Evolutionary conservation across 2,888 invertebrate species (phyloP), one percentile per base, ranked within the genome.

Genomic region (Rhopalosiphum nymphaeae): DNA sequence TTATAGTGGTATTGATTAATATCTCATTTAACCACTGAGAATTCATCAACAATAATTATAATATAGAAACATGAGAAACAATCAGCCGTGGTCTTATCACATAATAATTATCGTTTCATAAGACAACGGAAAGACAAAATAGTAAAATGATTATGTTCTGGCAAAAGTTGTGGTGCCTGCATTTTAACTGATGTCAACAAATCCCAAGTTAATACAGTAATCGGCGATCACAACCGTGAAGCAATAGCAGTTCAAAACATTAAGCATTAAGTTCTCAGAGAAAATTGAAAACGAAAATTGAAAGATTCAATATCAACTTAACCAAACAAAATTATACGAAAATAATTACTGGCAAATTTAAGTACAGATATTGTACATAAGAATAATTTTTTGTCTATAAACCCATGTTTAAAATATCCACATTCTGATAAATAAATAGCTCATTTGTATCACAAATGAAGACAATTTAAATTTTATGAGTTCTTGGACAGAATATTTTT

Each of bases 251-350:
- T 16, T 87, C 87, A 87, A 53, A 87, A 87, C 5, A 84, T 87
- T 36, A n/a, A 87, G 13, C n/a, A 29, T 53, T 49, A 87, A 53
- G 2, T 87, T 2, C 9, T 87, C 5, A 3, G 87, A n/a, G 49
- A 87, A 87, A 87, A 87, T 53, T 87, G 87, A 16, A 87, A 87
- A 87, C 1, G 87, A 53, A 87, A 53, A 42, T 3, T 53, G 21
- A n/a, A 26, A 16, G 49, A 53, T n/a, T n/a, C 87, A n/a, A 87
- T 87, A 49, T 87, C n/a, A n/a, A 87, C 21, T 5, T n/a, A 16
- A 13, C 53, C 87, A n/a, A 87, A 21, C 7, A 87, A 87, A 87
- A 87, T 87, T 53, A 87, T 87, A 29, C 16, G 53, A 87, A 87
- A 53, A 42, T 5, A 84, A 84, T 84, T 84, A 42, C 16, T 84